Evolutionary conservation across 2,113 vertebrate species (phyloP).

Genomic region (Maccullochella peelii): DNA sequence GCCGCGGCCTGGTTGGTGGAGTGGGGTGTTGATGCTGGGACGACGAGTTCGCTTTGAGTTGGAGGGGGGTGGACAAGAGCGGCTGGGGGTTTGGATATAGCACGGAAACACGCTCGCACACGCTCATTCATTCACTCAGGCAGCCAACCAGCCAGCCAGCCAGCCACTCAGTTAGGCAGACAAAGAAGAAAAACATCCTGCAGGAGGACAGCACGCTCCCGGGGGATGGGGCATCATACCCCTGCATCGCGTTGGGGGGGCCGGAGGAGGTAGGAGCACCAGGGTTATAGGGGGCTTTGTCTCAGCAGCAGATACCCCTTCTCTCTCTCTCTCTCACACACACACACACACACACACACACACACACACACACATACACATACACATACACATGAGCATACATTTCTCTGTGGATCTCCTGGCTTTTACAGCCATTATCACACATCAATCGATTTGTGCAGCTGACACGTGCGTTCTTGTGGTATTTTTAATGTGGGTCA

Average conservation of each 20-base stretch:
- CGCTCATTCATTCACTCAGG: conserved; percentile 65
- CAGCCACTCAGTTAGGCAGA: conserved; percentile 71
- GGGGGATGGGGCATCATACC: conserved; percentile 87
- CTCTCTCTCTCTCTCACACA: too few species aligned
- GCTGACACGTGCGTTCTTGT: conserved; percentile 27
- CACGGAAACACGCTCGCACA: conserved; percentile 61
- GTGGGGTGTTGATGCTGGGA: conserved; percentile 75
- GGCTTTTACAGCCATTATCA: conserved; percentile 52
- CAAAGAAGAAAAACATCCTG: conserved; percentile 84
- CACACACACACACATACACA: conserved; percentile 26
- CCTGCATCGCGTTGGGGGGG: conserved; percentile 84
- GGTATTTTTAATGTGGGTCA: conserved; percentile 59
- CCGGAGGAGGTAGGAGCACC: conserved; percentile 83
- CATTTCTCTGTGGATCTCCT: conserved; percentile 31
- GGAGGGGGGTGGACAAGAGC: conserved; percentile 78
- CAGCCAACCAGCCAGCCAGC: conserved; percentile 48
- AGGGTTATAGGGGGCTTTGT: conserved; percentile 81
- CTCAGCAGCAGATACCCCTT: conserved; percentile 65
- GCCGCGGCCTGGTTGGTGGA: conserved; percentile 78
- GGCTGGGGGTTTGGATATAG: conserved; percentile 64
- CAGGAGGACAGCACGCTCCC: conserved; percentile 78
- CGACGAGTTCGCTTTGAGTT: conserved; percentile 66
- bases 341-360: conserved; percentile 1
- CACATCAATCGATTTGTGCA: conserved; percentile 44
- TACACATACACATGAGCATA: conserved; percentile 21